Conservation (phyloP, 1,140 invertebrate species). For the Zaprionus ghesquierei region DNA sequence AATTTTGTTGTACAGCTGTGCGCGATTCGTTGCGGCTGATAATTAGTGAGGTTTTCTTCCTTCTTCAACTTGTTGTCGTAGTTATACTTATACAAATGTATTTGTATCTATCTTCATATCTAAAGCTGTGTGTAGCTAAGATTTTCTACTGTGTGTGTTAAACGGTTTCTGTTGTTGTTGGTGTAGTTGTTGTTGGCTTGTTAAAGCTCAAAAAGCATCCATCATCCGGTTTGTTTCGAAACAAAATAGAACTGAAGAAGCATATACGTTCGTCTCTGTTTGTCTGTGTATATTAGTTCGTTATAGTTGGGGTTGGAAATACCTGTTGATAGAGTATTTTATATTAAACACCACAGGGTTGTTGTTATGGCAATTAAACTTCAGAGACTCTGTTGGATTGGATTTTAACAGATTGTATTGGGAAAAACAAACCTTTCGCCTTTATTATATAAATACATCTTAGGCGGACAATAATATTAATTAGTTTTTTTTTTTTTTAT, state of each 20-base stretch:
- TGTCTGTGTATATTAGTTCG: slow-evolving; percentile 16
- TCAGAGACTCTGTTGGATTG: background rate
- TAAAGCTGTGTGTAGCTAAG: slow-evolving; percentile 30
- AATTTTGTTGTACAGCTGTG: slow-evolving; percentile 54
- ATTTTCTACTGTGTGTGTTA: slow-evolving; percentile 63
- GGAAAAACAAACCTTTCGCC: background rate
- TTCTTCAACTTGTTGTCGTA: background rate
- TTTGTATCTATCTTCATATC: slow-evolving; percentile 9
- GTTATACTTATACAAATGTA: slow-evolving; percentile 23
- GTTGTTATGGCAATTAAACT: slow-evolving; percentile 3
- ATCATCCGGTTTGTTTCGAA: slow-evolving; percentile 72
- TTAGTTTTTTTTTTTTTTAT: background rate
- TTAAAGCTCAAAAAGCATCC: slow-evolving; percentile 39
- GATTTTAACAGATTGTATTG: background rate
- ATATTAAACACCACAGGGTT: slow-evolving; percentile 5
- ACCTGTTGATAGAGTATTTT: slow-evolving; percentile 21
- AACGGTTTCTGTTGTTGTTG: slow-evolving; percentile 52
- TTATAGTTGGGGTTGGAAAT: slow-evolving; percentile 38
- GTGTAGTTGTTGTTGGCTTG: slow-evolving; percentile 34
- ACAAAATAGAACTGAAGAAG: slow-evolving; percentile 66
- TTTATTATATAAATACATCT: background rate
- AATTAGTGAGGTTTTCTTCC: slow-evolving; percentile 52
- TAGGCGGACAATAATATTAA: background rate
- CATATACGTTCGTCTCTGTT: slow-evolving; percentile 6
- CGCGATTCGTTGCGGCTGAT: slow-evolving; percentile 64